These are phyloP conservation scores for Ophion obscuratus DNA, from an alignment of 2,888 invertebrate genomes.

Conservation along the genomic window DNA sequence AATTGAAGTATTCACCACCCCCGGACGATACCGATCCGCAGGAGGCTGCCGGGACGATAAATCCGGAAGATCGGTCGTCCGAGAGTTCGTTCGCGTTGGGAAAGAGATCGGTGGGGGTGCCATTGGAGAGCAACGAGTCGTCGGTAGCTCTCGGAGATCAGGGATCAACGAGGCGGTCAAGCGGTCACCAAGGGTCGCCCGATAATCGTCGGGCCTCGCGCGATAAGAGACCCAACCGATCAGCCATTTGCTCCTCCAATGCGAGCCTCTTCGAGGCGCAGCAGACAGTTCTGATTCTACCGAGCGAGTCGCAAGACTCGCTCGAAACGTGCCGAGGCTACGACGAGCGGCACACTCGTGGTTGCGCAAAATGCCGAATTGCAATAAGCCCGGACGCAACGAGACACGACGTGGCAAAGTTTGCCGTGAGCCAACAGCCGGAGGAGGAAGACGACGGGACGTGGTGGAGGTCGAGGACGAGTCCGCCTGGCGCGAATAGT, in stretches of 20 bases:
- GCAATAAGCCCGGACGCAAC: conserved; percentile 71
- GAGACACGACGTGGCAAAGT: conserved; percentile 44
- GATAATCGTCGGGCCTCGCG: conserved; percentile 64
- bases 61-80: neutral
- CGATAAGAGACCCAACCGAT: conserved; percentile 58
- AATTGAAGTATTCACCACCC: conserved; percentile 76
- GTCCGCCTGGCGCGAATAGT: conserved; percentile 18
- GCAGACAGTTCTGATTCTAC: neutral
- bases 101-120: neutral
- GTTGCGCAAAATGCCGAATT: conserved; percentile 75
- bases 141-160: conserved; percentile 15
- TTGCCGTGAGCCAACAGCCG: conserved; percentile 24
- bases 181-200: conserved; percentile 44
- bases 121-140: neutral
- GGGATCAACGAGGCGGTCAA: neutral
- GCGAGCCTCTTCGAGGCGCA: neutral
- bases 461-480: conserved; percentile 47
- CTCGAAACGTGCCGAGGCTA: conserved; percentile 16
- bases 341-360: conserved; percentile 20
- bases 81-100: neutral
- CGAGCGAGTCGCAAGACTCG: conserved; percentile 64
- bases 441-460: conserved; percentile 43
- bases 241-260: neutral
- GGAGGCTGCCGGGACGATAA: neutral
- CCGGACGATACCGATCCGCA: conserved; percentile 67